A percentile compares a stretch with the other conserved stretches of the same genome.
These are phyloP conservation scores for Theretra japonica DNA, from an alignment of 2,888 invertebrate genomes.

Conservation along the genomic window DNA sequence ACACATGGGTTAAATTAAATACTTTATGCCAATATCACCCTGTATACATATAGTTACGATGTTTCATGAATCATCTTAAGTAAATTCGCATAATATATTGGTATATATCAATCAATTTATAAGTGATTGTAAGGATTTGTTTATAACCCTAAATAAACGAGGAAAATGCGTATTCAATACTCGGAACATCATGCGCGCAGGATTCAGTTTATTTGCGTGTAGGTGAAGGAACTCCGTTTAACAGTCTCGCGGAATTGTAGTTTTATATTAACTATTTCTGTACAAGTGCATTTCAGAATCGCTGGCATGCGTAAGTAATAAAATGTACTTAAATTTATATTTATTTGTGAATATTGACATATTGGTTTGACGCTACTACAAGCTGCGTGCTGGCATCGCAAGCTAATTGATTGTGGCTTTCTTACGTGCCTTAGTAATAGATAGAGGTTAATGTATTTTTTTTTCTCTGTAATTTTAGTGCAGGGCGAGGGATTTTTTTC, in stretches of 20 bases:
- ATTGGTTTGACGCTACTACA: slow-evolving; percentile 14
- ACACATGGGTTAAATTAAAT: too few relatives aligned
- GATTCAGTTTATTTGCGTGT: slow-evolving; percentile 30
- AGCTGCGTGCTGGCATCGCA: neutral
- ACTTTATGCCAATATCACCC: too few relatives aligned
- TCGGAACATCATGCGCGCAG: neutral
- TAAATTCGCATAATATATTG: too few relatives aligned
- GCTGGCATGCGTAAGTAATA: slow-evolving; percentile 55
- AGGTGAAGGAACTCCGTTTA: slow-evolving; percentile 43
- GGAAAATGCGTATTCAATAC: neutral
- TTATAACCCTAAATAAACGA: neutral
- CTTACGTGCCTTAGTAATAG: too few relatives aligned
- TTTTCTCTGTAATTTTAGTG: too few relatives aligned
- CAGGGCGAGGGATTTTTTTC: too few relatives aligned
- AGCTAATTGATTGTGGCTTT: too few relatives aligned
- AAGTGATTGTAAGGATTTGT: neutral
- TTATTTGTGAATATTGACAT: slow-evolving; percentile 21
- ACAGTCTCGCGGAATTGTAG: slow-evolving; percentile 47
- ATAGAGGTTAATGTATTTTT: too few relatives aligned
- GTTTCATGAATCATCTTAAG: too few relatives aligned
- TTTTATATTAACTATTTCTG: slow-evolving; percentile 55
- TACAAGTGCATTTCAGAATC: slow-evolving; percentile 50
- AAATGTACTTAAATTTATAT: slow-evolving; percentile 61
- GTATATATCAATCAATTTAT: too few relatives aligned
- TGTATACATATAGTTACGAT: too few relatives aligned